phyloP scores from a whole-genome alignment of 2,888 invertebrate genomes.

The Calameuta filiformis region DNA sequence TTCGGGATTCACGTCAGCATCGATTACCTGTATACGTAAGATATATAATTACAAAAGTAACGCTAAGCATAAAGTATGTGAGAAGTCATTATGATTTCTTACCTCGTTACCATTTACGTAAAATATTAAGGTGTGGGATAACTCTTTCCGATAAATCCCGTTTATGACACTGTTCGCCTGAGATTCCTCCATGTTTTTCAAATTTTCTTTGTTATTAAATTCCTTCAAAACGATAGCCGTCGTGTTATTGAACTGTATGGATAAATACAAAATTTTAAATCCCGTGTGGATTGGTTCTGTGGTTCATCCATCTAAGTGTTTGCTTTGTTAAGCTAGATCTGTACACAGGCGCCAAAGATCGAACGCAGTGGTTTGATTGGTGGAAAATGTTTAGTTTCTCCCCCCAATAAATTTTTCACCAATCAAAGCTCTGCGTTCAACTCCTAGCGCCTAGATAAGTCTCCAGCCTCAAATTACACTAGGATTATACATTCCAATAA shows the following conservation, averaged over 20 bases:
- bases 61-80: neutral
- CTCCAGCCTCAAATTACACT: neutral
- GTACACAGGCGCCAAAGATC: too few relatives aligned
- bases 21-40: slow-evolving; percentile 73
- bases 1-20: slow-evolving; percentile 81
- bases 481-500: neutral
- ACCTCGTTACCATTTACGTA: slow-evolving; percentile 76
- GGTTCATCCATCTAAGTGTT: too few relatives aligned
- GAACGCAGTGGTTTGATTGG: neutral
- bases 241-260: neutral
- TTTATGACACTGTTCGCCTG: neutral
- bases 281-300: too few relatives aligned
- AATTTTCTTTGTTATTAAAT: neutral
- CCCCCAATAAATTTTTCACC: neutral
- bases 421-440: neutral
- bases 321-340: too few relatives aligned
- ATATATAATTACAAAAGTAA: neutral
- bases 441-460: neutral
- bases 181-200: neutral
- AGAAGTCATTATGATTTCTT: slow-evolving; percentile 21
- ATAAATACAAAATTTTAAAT: neutral
- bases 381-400: neutral
- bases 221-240: neutral
- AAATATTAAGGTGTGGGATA: slow-evolving; percentile 65
- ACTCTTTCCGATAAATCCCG: neutral